Conservation (phyloP, 1,140 invertebrate genomes). For the Macrobrachium nipponense region DNA sequence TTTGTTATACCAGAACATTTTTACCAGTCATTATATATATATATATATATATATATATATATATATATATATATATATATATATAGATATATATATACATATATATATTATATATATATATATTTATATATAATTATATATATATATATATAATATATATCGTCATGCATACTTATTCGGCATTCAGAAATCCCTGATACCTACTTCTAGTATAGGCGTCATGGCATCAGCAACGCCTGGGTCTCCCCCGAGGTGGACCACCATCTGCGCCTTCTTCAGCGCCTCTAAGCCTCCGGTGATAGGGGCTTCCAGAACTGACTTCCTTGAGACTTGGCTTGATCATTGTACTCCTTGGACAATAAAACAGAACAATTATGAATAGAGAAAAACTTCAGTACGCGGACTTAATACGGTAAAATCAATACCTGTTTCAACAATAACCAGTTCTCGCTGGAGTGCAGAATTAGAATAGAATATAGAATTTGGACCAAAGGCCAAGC, state of each 20-base stretch:
- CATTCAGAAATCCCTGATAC: not conserved
- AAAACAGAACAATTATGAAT: no score
- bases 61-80: conserved; percentile 5
- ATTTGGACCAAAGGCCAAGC: no score
- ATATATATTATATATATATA: not conserved
- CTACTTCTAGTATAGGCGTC: conserved; percentile 31
- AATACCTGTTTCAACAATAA: no score
- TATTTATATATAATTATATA: no score
- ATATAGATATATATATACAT: not conserved
- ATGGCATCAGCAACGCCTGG: conserved; percentile 13
- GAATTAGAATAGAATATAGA: no score
- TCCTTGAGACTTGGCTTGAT: conserved; percentile 11
- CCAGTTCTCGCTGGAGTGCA: no score
- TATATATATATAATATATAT: not conserved
- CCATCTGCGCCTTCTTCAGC: conserved; percentile 63
- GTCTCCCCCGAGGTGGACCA: conserved; percentile 53
- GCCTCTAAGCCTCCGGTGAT: conserved; percentile 59
- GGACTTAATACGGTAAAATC: no score
- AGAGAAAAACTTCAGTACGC: no score
- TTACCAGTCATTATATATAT: no score
- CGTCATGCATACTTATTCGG: not conserved
- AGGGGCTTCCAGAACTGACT: conserved; percentile 60
- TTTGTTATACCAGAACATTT: no score
- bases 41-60: conserved; percentile 16
- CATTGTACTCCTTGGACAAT: not conserved